Base-by-base conservation (phyloP, 1,140 invertebrate genomes). In the Centruroides vittatus region DNA sequence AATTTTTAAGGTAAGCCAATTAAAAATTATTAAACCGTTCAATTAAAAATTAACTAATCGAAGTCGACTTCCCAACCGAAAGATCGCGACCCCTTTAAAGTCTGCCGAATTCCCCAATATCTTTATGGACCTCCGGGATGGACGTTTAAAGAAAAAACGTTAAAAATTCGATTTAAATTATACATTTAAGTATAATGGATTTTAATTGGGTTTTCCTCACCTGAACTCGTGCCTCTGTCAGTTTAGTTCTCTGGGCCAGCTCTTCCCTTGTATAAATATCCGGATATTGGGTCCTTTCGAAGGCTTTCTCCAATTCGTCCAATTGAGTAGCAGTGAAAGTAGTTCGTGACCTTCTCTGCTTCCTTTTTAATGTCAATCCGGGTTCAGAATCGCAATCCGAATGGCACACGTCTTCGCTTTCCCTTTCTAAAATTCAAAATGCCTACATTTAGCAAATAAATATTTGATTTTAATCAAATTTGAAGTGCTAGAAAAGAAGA, bases 231-330 rank as follows among this genome's bases (percentile, higher is more conserved):
- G 71, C 72, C 65, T 73, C 72, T 41, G 72, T 66, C 4, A 73
- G 57, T 35, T 68, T 64, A 5, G 71, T 73, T 35, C 58, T 61
- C 51, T 72, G 70, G 3, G 73, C 72, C 0, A 74, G 59, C 58
- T 74, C 73, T 57, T 71, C 69, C 51, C 74, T 61, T n/a, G 70
- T 74, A 51, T 71, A 68, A 8, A 67, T 69, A 35, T 65, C 65
- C 36, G 68, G 93, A 72, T 97, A 97, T 73, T 93, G 89, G 0
- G 90, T 93, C 57, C 88, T 80, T 66, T 91, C 86, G 68, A 94
- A 93, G 0, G 89, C 88, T 51, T 85, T 83, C 70, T 94, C 90
- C 51, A 93, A 70, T 70, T 93, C 89, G 68, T 93, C 92, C 62
- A 96, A 75, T 74, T 96, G 91, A 69, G 84, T 78, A 0, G 86